phyloP scores from a whole-genome alignment of 2,888 invertebrate genomes.

The Pimpla rufipes region DNA sequence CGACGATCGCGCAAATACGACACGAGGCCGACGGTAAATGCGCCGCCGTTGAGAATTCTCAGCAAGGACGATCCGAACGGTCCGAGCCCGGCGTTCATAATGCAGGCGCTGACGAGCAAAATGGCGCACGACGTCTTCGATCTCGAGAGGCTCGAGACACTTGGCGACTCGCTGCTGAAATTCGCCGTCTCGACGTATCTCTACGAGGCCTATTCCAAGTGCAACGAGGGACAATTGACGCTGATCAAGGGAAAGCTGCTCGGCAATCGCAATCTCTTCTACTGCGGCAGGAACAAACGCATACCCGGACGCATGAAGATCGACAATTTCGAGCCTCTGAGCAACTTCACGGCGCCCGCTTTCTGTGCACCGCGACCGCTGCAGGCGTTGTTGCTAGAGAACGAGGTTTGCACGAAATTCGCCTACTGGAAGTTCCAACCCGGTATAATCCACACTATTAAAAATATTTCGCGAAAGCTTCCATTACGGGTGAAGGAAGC shows the following conservation, averaged over 20 bases:
- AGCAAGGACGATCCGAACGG: slow-evolving; percentile 65
- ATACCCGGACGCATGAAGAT: slow-evolving; percentile 87
- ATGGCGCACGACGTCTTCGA: slow-evolving; percentile 92
- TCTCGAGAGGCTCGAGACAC: slow-evolving; percentile 93
- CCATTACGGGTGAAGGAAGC: too few relatives aligned
- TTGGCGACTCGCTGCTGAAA: slow-evolving; percentile 96
- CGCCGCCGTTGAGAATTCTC: slow-evolving; percentile 73
- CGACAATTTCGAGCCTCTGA: slow-evolving; percentile 88
- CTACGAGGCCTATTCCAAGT: slow-evolving; percentile 89
- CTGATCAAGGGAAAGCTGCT: slow-evolving; percentile 90
- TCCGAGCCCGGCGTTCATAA: slow-evolving; percentile 79
- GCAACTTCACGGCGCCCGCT: slow-evolving; percentile 94
- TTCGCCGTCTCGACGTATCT: slow-evolving; percentile 91
- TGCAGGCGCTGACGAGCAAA: slow-evolving; percentile 90
- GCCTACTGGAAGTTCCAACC: too few relatives aligned
- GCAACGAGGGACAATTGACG: slow-evolving; percentile 93
- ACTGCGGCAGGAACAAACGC: slow-evolving; percentile 86
- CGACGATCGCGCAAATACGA: slow-evolving; percentile 50
- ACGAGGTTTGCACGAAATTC: too few relatives aligned
- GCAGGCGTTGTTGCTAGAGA: slow-evolving; percentile 83
- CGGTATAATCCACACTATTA: too few relatives aligned
- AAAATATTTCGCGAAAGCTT: too few relatives aligned
- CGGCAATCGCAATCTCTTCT: slow-evolving; percentile 95
- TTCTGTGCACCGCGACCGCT: slow-evolving; percentile 88
- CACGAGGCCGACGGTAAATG: slow-evolving; percentile 54